These are phyloP conservation scores for Rhingia rostrata DNA, from an alignment of 2,888 invertebrate species.

Conservation along the genomic window DNA sequence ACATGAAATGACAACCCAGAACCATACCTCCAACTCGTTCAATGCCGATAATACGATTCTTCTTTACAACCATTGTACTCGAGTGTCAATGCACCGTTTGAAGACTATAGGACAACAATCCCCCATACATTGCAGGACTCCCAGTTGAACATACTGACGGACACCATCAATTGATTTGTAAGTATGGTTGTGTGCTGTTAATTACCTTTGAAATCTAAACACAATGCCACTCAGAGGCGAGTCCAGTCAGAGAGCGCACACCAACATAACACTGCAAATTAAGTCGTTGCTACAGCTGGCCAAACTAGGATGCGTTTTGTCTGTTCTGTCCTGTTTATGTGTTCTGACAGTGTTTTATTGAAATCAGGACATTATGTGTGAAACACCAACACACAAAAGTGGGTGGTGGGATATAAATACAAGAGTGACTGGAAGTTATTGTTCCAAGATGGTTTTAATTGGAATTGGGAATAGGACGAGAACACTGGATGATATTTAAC, in stretches of 20 bases:
- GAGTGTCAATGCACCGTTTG: too few species aligned
- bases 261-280: not conserved
- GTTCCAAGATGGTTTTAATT: too few species aligned
- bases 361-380: conserved; percentile 5
- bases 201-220: conserved; percentile 17
- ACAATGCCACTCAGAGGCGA: not conserved
- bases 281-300: not conserved
- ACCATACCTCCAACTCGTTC: too few species aligned
- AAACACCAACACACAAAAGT: conserved; percentile 4
- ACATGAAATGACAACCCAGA: too few species aligned
- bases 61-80: too few species aligned
- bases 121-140: too few species aligned
- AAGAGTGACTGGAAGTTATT: not conserved
- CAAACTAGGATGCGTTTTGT: conserved; percentile 5
- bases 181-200: conserved; percentile 1
- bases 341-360: not conserved
- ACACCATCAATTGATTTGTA: conserved; percentile 11
- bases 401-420: not conserved
- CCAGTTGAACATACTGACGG: not conserved
- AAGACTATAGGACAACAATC: too few species aligned
- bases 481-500: too few species aligned
- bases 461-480: too few species aligned
- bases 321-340: not conserved
- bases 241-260: not conserved
- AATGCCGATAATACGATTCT: too few species aligned